Conservation (phyloP, 2,113 vertebrate genomes). For the Scophthalmus maximus region DNA sequence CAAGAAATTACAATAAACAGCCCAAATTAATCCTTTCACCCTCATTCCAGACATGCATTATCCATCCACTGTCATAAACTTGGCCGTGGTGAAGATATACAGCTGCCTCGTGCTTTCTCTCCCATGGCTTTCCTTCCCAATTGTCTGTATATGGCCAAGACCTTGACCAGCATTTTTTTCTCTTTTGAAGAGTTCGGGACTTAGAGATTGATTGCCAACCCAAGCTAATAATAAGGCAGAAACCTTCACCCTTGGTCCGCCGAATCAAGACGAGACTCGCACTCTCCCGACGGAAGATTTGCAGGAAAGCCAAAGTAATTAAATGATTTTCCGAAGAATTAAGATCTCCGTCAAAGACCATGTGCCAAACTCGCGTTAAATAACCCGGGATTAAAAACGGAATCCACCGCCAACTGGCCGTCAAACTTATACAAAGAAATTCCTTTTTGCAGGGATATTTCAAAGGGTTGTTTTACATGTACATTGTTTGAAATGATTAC, state of each 20-base stretch:
- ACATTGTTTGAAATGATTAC: slow-evolving; percentile 12
- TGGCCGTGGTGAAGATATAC: slow-evolving; percentile 77
- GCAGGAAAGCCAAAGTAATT: slow-evolving; percentile 67
- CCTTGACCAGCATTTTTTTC: slow-evolving; percentile 67
- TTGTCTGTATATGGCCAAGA: slow-evolving; percentile 60
- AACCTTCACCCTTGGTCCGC: slow-evolving; percentile 46
- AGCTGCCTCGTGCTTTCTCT: slow-evolving; percentile 62
- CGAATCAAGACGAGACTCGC: slow-evolving; percentile 37
- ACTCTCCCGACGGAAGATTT: slow-evolving; percentile 49
- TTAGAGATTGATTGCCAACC: slow-evolving; percentile 64
- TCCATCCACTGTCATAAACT: slow-evolving; percentile 81
- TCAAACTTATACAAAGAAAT: slow-evolving; percentile 25
- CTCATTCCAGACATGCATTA: slow-evolving; percentile 69
- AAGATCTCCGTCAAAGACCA: slow-evolving; percentile 50
- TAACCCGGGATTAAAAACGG: slow-evolving; percentile 53
- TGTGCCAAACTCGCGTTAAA: slow-evolving; percentile 44
- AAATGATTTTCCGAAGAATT: slow-evolving; percentile 73
- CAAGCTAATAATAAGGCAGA: slow-evolving; percentile 69
- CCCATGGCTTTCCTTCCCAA: slow-evolving; percentile 59
- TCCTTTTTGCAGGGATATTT: slow-evolving; percentile 22
- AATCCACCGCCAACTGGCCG: slow-evolving; percentile 6
- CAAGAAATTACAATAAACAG: slow-evolving; percentile 67
- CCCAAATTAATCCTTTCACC: slow-evolving; percentile 77
- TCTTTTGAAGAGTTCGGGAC: slow-evolving; percentile 54
- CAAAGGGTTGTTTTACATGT: slow-evolving; percentile 18